phyloP scores from a whole-genome alignment of 2,888 invertebrate species.

The Anarsia innoxiella region DNA sequence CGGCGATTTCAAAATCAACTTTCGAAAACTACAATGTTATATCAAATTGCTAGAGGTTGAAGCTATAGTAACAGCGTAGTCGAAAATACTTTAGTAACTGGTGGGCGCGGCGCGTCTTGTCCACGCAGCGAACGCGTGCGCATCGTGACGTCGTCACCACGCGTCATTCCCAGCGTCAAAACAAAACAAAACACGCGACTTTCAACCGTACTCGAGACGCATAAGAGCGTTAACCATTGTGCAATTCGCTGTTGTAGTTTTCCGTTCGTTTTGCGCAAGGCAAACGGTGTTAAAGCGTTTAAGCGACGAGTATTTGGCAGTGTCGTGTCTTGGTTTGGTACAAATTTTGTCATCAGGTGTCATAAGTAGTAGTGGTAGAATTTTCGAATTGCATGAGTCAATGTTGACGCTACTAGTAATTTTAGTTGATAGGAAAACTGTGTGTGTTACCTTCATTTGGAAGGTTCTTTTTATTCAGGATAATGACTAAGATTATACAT shows the following conservation, averaged over 20 bases:
- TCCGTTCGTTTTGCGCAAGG: conserved; percentile 49
- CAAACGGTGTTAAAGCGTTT: conserved; percentile 9
- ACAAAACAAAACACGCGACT: conserved; percentile 20
- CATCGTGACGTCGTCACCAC: conserved; percentile 49
- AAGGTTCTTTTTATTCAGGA: too few relatives aligned
- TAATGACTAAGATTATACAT: too few relatives aligned
- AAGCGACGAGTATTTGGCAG: not conserved
- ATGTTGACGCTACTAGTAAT: too few relatives aligned
- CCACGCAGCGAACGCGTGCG: conserved; percentile 48
- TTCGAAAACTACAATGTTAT: not conserved
- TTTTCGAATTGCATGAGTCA: too few relatives aligned
- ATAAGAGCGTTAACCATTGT: conserved; percentile 19
- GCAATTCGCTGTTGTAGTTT: conserved; percentile 39
- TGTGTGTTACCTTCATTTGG: not conserved
- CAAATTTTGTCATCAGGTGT: not conserved
- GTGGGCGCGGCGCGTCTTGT: conserved; percentile 51
- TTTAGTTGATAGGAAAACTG: too few relatives aligned
- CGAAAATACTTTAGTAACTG: conserved; percentile 5
- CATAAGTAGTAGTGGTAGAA: too few relatives aligned
- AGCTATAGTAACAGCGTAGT: not conserved
- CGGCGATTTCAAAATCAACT: too few relatives aligned
- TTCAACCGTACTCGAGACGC: conserved; percentile 20
- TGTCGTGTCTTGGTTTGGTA: not conserved
- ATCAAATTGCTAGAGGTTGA: not conserved
- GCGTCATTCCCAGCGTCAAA: conserved; percentile 48